Base-by-base conservation (phyloP, 2,113 vertebrate genomes). In the Jaculus jaculus region DNA sequence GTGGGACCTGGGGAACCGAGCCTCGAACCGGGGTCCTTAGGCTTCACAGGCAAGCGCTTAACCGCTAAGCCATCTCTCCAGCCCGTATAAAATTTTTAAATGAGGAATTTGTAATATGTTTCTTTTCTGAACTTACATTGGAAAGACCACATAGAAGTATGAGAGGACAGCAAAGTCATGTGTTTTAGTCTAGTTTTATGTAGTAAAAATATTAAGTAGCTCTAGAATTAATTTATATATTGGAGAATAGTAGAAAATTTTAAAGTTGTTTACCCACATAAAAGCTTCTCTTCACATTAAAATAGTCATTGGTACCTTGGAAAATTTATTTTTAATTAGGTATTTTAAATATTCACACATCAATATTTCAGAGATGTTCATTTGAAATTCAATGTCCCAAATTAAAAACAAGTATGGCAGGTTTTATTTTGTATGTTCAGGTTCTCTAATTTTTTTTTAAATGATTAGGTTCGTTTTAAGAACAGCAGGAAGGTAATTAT, bases 401-500 rank as follows among this genome's bases (percentile, higher is more conserved):
- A 96, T 96, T 96, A 96, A 97, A 97, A 95, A 93, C 63, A 91
- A 96, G 78, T 92, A 34, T 95, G 20, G 28, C 32, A 61, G 90
- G n/a, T 61, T 97, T 92, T 74, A 94, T 91, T 74, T 94, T 12
- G n/a, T 47, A 86, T 77, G 66, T 89, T 91, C 58, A 95, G 58
- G 68, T 84, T 90, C 54, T 90, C 95, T 74, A 94, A 92, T 79
- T 58, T 54, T 47, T 17, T 90, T 95, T 71, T 63, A 93, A 96
- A 87, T 82, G 63, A 94, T 93, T 96, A 96, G 90, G 94, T 97
- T 96, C 91, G 87, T 89, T 92, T 94, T 94, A 87, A 92, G 60
- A 97, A 86, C 39, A 96, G 91, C 93, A 97, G 91, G 93, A 92
- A 97, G 9, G 87, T 97, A 97, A 98, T 96, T 96, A 95, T 32